Conservation (phyloP, 2,888 invertebrate genomes). For the Pecten maximus region DNA sequence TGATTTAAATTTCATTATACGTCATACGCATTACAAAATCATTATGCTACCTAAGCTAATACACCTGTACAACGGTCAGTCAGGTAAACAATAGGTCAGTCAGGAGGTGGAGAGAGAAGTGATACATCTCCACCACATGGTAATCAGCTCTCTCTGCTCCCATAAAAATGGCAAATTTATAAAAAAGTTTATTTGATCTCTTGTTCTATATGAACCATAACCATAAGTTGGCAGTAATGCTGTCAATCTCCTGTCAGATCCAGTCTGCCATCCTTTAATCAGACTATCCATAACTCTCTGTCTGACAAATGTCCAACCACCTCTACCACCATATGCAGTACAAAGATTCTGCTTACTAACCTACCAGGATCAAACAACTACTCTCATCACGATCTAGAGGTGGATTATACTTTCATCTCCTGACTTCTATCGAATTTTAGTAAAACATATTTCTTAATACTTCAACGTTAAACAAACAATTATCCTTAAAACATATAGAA, state of each 20-base stretch:
- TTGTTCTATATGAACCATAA: background rate
- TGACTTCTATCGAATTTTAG: constrained; percentile 22
- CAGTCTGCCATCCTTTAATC: constrained; percentile 11
- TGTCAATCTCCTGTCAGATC: background rate
- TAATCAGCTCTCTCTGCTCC: background rate
- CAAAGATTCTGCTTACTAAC: background rate
- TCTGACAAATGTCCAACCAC: constrained; percentile 24
- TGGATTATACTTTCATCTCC: background rate
- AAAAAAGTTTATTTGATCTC: background rate
- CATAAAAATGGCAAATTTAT: constrained; percentile 18
- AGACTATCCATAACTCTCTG: background rate
- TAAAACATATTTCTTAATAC: constrained; percentile 25
- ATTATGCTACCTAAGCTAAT: no score
- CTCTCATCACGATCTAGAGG: background rate
- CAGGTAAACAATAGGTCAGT: background rate
- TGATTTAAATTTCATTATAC: no score
- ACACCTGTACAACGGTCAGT: background rate
- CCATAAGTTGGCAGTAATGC: constrained; percentile 8
- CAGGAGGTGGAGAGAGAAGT: background rate
- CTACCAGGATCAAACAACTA: background rate
- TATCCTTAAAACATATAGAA: background rate
- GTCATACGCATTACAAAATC: no score
- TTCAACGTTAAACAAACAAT: background rate
- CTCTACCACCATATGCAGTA: background rate
- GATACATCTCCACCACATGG: background rate